A percentile compares a stretch with the other conserved stretches of the same genome.
Conservation (phyloP, 30 jellyfish, hydroid and myxozoan genomes). For the Cassiopea xamachana region DNA sequence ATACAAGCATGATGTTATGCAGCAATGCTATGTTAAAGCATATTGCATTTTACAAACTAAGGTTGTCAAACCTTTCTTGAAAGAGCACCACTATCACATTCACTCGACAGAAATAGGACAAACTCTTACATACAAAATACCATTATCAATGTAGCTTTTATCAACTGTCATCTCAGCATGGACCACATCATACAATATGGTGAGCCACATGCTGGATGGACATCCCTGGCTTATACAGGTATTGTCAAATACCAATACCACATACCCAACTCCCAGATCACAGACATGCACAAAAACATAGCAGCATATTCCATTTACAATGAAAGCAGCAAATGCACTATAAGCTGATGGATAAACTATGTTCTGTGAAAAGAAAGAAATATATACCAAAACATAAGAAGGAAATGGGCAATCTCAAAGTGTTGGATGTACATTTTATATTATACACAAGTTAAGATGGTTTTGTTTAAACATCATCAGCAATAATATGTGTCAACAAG, state of each 20-base stretch:
- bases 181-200: no score
- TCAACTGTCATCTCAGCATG: no score
- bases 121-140: no score
- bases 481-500: no score
- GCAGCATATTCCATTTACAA: conserved; percentile 59
- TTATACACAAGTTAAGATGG: not conserved
- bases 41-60: not conserved
- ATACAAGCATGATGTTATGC: not conserved
- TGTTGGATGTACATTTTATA: not conserved
- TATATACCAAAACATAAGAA: not conserved
- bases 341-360: conserved; percentile 37
- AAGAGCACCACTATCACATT: no score
- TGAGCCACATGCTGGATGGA: no score
- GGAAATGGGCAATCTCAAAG: not conserved
- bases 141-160: no score
- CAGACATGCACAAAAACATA: conserved; percentile 39
- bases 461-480: no score
- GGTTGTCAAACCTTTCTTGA: no score
- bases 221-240: not conserved
- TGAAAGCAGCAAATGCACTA: conserved; percentile 34
- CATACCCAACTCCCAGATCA: conserved; percentile 57
- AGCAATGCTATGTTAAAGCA: not conserved
- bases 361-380: conserved; percentile 9
- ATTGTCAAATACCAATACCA: not conserved
- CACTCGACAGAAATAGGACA: no score